phyloP scores from a whole-genome alignment of 2,113 vertebrate species.

The Struthio camelus region DNA sequence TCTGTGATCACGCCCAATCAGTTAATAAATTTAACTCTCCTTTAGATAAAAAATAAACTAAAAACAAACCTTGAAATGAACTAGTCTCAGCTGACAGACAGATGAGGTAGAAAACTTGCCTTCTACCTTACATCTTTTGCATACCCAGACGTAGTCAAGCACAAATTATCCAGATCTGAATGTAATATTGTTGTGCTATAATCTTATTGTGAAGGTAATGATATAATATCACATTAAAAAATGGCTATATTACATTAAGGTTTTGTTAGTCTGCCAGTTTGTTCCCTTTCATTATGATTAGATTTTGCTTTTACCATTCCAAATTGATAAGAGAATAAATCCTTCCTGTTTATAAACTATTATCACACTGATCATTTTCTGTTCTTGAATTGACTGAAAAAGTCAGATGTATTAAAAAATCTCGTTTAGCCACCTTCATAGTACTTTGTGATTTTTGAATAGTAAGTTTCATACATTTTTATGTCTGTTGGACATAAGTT shows the following conservation, averaged over 20 bases:
- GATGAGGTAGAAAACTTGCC: neutral
- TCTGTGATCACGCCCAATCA: neutral
- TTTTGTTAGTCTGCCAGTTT: conserved; percentile 53
- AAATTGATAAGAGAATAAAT: conserved; percentile 44
- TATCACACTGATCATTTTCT: conserved; percentile 10
- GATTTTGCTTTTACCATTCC: conserved; percentile 60
- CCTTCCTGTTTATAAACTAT: conserved; percentile 31
- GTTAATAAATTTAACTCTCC: conserved; percentile 22
- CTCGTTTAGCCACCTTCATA: neutral
- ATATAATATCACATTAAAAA: conserved; percentile 63
- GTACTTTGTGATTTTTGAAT: neutral
- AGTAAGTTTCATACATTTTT: neutral
- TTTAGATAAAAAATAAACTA: neutral
- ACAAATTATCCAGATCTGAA: conserved; percentile 51
- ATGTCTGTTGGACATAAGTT: neutral
- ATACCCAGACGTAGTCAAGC: conserved; percentile 15
- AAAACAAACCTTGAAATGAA: neutral
- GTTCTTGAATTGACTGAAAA: conserved; percentile 17
- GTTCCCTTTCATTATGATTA: conserved; percentile 66
- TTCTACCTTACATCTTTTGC: conserved; percentile 6
- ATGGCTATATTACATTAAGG: conserved; percentile 48
- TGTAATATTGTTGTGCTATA: conserved; percentile 61
- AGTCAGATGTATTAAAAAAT: neutral
- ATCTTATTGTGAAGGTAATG: conserved; percentile 67
- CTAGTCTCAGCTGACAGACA: neutral